Conservation (phyloP, 2,113 vertebrate species). For the Corythornis cristatus region DNA sequence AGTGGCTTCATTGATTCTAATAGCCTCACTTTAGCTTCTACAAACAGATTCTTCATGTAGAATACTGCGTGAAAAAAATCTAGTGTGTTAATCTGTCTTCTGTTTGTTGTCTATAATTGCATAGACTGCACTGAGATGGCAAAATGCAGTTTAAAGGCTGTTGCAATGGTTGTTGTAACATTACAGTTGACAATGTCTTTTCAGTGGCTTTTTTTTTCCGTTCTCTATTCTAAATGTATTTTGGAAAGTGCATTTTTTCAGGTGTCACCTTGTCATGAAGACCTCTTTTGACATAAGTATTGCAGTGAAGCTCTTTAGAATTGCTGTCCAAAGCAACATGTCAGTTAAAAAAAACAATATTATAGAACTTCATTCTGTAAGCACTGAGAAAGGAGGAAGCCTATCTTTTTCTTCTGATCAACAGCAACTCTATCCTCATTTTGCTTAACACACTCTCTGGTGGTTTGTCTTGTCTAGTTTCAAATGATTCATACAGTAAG, state of each 20-base stretch:
- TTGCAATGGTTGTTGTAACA: not conserved
- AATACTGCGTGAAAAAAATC: not conserved
- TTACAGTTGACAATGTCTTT: accelerated
- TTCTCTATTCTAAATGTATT: not conserved
- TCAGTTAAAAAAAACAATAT: not conserved
- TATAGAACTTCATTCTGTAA: not conserved
- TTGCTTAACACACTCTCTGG: not conserved
- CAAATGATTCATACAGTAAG: constrained; percentile 1
- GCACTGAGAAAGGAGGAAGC: not conserved
- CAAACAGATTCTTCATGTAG: not conserved
- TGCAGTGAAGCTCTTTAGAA: not conserved
- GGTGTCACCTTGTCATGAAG: not conserved
- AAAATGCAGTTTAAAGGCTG: not conserved
- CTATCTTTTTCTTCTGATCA: not conserved
- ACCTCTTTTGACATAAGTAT: not conserved
- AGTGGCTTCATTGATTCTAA: not conserved
- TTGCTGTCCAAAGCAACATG: not conserved
- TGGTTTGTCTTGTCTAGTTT: not conserved
- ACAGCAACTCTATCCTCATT: not conserved
- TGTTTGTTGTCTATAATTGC: not conserved
- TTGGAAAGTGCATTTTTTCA: not conserved
- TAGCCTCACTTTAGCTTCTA: not conserved
- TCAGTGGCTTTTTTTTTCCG: not conserved
- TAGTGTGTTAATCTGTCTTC: not conserved
- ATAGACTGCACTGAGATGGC: not conserved